phyloP scores from a whole-genome alignment of 2,113 vertebrate species.

The Aplodontia rufa region DNA sequence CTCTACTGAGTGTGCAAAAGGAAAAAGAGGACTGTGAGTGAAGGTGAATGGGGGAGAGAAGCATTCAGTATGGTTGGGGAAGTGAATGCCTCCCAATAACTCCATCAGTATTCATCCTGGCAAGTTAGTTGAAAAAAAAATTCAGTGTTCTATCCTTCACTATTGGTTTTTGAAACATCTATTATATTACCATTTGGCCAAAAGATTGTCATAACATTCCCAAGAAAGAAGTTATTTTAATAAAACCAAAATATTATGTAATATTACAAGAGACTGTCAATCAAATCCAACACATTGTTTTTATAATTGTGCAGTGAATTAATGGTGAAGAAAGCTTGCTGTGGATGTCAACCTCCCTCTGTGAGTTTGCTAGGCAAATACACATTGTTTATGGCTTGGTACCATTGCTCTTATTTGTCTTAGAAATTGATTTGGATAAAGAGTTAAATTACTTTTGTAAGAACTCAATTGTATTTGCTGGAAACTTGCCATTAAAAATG shows the following conservation, averaged over 20 bases:
- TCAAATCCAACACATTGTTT: conserved; percentile 39
- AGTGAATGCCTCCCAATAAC: conserved; percentile 10
- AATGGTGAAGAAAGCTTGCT: conserved; percentile 33
- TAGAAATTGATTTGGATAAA: conserved; percentile 61
- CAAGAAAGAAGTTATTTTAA: conserved; percentile 51
- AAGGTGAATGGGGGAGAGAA: not conserved
- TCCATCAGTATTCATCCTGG: not conserved
- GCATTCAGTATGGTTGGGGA: not conserved
- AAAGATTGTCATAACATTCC: conserved; percentile 13
- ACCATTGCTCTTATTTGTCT: not conserved
- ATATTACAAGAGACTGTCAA: not conserved
- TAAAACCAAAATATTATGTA: conserved; percentile 39
- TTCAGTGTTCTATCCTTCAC: not conserved
- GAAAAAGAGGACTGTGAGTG: not conserved
- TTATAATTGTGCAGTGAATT: conserved; percentile 48
- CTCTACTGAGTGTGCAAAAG: not conserved
- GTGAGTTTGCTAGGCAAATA: conserved; percentile 47
- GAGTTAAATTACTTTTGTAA: conserved; percentile 78
- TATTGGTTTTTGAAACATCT: conserved; percentile 33
- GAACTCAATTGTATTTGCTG: conserved; percentile 73
- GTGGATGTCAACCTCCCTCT: conserved; percentile 1
- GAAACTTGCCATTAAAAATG: conserved; percentile 74
- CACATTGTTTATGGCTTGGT: conserved; percentile 38
- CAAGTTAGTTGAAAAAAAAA: conserved; percentile 46
- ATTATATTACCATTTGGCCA: conserved; percentile 25